Evolutionary conservation across 2,888 invertebrate genomes (phyloP), one percentile per base, ranked within the genome.

Genomic region (Plagodis pulveraria): DNA sequence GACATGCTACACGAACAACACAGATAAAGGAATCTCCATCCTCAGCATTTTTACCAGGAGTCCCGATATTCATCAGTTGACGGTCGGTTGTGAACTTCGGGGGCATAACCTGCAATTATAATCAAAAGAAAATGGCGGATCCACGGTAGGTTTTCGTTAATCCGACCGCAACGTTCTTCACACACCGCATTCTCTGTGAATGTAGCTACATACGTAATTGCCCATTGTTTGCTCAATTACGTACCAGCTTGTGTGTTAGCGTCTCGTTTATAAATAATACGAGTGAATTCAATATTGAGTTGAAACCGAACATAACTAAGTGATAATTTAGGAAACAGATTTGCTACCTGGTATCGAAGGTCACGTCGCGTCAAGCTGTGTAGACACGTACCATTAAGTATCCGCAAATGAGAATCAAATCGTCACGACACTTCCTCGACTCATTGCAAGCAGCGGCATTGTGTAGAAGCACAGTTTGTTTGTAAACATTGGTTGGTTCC

Each of bases 401-500:
- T 48, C 43, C 50, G 34, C 35, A 49, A 54, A 46, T 50, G 53
- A 62, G 58, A 59, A 50, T 48, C 38, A 34, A 58, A 56, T 46
- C 46, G 50, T 56, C 59, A 58, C 50, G 42, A 48, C 41, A 53
- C 62, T 62, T 62, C 58, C 56, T 66, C 51, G 51, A 58, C 49
- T 43, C 52, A 54, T 64, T 62, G 57, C 54, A 45, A 56, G 42
- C 36, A 42, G 42, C 40, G 44, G 57, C 58, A 70, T 67, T 70
- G 66, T 70, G 63, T 66, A 56, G 63, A 22, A 22, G 22, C 22
- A 22, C 56, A 69, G 61, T 65, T 70, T 84, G 83, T 83, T 85
- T 74, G 79, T 83, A 84, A 86, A 85, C 82, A 83, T 73, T 70
- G 65, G 56, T 71, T 67, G 58, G 63, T 64, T 70, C 68, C 67